Evolutionary conservation across 2,113 vertebrate genomes (phyloP).

Genomic region (Desmodus rotundus): DNA sequence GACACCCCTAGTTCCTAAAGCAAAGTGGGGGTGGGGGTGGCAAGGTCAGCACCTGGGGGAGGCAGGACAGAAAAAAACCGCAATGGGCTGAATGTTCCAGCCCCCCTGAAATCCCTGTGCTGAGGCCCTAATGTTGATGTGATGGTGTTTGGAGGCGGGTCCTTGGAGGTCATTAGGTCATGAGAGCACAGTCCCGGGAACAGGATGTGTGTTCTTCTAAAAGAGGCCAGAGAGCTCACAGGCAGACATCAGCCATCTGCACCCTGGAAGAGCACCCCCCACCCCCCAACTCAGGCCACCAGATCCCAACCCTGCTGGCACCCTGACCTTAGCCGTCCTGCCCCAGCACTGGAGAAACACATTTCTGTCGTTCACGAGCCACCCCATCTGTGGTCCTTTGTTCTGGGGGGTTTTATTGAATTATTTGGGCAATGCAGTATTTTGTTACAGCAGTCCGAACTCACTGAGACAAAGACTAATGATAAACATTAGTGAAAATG

Average conservation of each 20-base stretch:
- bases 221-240: not conserved
- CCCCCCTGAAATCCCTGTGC: not conserved
- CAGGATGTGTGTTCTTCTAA: not conserved
- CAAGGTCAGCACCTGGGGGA: not conserved
- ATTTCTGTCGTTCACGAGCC: not conserved
- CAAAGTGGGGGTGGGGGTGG: not conserved
- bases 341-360: not conserved
- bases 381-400: no score
- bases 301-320: not conserved
- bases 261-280: no score
- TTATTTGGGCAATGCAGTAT: no score
- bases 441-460: not conserved
- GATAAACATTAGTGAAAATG: not conserved
- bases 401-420: no score
- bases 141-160: no score
- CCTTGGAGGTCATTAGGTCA: not conserved
- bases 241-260: not conserved
- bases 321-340: not conserved
- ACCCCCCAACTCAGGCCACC: no score
- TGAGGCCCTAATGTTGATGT: not conserved
- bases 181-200: no score
- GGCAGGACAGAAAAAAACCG: not conserved
- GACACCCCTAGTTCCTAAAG: not conserved
- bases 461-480: not conserved
- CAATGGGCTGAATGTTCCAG: not conserved